A percentile compares a stretch with the other conserved stretches of the same genome.
phyloP scores from a whole-genome alignment of 2,888 invertebrate genomes.

The Mythimna vitellina region DNA sequence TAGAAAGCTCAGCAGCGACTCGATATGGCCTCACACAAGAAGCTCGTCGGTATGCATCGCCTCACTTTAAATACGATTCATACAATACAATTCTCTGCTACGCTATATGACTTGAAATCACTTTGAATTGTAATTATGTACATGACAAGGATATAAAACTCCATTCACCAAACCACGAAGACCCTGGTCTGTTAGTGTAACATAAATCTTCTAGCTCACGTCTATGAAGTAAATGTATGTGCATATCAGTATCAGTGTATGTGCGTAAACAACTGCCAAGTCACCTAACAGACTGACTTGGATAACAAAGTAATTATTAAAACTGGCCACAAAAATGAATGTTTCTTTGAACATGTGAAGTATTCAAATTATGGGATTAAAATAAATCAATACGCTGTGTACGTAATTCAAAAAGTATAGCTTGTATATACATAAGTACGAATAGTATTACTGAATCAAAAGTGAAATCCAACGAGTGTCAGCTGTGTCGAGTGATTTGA shows the following conservation, averaged over 20 bases:
- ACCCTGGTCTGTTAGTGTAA: slow-evolving; percentile 64
- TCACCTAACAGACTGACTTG: slow-evolving; percentile 19
- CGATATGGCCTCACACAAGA: slow-evolving; percentile 45
- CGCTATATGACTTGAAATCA: slow-evolving; percentile 74
- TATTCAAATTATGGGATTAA: slow-evolving; percentile 20
- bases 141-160: slow-evolving; percentile 76
- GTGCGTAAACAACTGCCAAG: slow-evolving; percentile 29
- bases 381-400: slow-evolving; percentile 30
- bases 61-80: slow-evolving; percentile 60
- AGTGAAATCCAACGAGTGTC: slow-evolving; percentile 86
- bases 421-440: slow-evolving; percentile 2
- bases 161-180: slow-evolving; percentile 70
- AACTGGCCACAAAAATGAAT: slow-evolving; percentile 1
- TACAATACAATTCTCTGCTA: slow-evolving; percentile 69
- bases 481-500: slow-evolving; percentile 80
- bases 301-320: slow-evolving; percentile 13
- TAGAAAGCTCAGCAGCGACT: slow-evolving; percentile 55
- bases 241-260: slow-evolving; percentile 23
- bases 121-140: slow-evolving; percentile 77
- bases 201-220: slow-evolving; percentile 51
- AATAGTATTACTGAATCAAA: slow-evolving; percentile 73
- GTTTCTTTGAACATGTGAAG: neutral
- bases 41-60: slow-evolving; percentile 71
- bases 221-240: slow-evolving; percentile 54
- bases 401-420: slow-evolving; percentile 20